Evolutionary conservation across 1,140 invertebrate species (phyloP), one percentile per base, ranked within the genome.

Genomic region (Atta cephalotes): DNA sequence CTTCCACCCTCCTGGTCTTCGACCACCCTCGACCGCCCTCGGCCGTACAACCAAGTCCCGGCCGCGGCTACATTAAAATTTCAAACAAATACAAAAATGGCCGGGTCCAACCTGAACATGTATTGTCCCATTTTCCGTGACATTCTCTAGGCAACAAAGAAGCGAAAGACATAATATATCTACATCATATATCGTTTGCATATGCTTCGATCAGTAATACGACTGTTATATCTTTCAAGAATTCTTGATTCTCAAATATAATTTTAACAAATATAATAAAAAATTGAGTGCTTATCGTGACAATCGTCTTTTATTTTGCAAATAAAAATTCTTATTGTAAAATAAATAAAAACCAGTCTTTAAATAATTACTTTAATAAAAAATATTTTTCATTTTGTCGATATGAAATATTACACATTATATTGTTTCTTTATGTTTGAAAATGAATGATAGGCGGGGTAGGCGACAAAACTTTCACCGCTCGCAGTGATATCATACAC

Each of bases 11-110:
- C 71, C 65, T 25, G 18, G 53, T 58, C 49, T 35, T 58, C 80
- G 45, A 16, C 79, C 68, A 51, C 39, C 16, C 77, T 53, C n/a
- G 16, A 7, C 51, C 31, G 7, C 28, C 28, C n/a, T 18, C 62
- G 80, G 28, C 68, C 74, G 62, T 53, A 60, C 31, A 35, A 62
- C 18, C 80, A 63, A 74, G 66, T 70, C 86, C 87, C 79, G 87
- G 72, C 53, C 87, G 87, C 81, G 89, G 63, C 79, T 72, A 88
- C 92, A 94, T 95, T 94, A 94, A 95, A 95, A 94, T 94, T 94
- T 94, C 93, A 94, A 89, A 89, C 90, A 92, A 92, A 94, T 89
- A 93, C 89, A 91, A 91, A 93, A 93, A 92, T 91, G 87, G 88
- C 86, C 70, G 88, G 60, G 78, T 82, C 86, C 87, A 68, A 80